Evolutionary conservation across 2,888 invertebrate species (phyloP).

Genomic region (Leptopterna dolabrata): DNA sequence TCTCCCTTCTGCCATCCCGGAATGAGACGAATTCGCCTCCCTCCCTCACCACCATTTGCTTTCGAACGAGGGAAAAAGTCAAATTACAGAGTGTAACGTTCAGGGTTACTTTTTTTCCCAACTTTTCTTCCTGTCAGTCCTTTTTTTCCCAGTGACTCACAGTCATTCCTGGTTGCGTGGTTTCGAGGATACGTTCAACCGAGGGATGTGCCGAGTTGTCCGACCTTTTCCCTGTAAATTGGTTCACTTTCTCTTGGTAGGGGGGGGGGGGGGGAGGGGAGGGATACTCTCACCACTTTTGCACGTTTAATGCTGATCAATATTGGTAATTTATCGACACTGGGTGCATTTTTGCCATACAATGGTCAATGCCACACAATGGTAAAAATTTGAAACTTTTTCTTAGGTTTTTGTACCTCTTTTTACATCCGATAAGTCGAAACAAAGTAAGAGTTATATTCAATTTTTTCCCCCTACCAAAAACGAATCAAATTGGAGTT

Average conservation of each 20-base stretch:
- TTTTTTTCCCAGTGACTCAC: background rate
- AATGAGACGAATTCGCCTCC: slow-evolving; percentile 19
- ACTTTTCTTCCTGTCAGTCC: background rate
- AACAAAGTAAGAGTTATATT: too few relatives aligned
- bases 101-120: background rate
- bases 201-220: background rate
- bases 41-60: background rate
- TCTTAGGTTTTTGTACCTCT: too few relatives aligned
- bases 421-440: too few relatives aligned
- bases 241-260: background rate
- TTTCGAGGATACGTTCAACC: background rate
- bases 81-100: slow-evolving; percentile 46
- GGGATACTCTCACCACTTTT: background rate
- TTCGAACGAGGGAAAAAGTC: slow-evolving; percentile 28
- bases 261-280: too few relatives aligned
- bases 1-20: background rate
- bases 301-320: background rate
- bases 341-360: too few relatives aligned
- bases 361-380: too few relatives aligned
- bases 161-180: background rate
- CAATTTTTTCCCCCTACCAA: too few relatives aligned
- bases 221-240: background rate
- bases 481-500: too few relatives aligned
- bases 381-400: too few relatives aligned
- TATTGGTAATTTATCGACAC: too few relatives aligned